Evolutionary conservation across 2,888 invertebrate genomes (phyloP).

Genomic region (Aproaerema taeniolella): DNA sequence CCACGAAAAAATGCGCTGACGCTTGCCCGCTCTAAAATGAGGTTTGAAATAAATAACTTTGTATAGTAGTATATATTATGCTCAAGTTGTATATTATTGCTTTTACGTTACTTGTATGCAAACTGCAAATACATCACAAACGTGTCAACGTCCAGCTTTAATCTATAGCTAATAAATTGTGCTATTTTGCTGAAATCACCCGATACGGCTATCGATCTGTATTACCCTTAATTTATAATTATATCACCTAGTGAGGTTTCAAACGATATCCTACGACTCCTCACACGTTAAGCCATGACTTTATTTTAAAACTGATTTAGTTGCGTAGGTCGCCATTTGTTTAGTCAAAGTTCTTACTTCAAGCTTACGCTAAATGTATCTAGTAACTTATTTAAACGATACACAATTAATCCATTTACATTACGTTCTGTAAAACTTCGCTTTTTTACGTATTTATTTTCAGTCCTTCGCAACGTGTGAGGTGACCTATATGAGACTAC

Average conservation of each 20-base stretch:
- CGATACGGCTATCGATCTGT: conserved; percentile 37
- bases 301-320: not conserved
- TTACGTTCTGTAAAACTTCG: not conserved
- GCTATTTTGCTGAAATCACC: conserved; percentile 55
- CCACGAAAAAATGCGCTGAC: no score
- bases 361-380: no score
- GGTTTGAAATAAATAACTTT: no score
- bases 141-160: conserved; percentile 40
- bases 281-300: conserved; percentile 40
- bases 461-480: conserved; percentile 48
- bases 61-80: no score
- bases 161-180: conserved; percentile 68
- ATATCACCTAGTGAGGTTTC: conserved; percentile 75
- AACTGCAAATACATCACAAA: conserved; percentile 29
- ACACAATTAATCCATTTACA: not conserved
- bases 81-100: no score
- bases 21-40: conserved; percentile 29
- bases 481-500: conserved; percentile 57
- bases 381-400: not conserved
- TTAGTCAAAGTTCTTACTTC: not conserved
- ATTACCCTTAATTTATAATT: conserved; percentile 50
- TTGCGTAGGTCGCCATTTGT: not conserved
- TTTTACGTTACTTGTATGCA: conserved; percentile 48
- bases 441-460: conserved; percentile 35
- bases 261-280: conserved; percentile 43